Evolutionary conservation across 2,888 invertebrate species (phyloP).

Genomic region (Diplolepis rosae): DNA sequence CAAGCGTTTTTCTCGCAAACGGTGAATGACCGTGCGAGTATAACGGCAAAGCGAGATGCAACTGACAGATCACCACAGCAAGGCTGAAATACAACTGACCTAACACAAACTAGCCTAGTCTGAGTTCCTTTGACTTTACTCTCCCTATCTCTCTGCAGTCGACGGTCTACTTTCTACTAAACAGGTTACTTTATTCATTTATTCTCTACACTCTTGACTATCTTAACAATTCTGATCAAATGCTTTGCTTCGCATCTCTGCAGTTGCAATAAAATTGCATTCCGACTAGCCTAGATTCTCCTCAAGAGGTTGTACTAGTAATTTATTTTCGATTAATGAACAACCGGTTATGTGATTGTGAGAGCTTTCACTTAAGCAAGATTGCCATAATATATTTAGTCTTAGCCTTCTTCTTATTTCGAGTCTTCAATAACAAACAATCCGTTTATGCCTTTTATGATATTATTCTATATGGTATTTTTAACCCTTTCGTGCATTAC

Average conservation of each 20-base stretch:
- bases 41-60: neutral
- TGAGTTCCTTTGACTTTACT: slow-evolving; percentile 11
- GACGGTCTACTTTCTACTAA: neutral
- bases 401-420: neutral
- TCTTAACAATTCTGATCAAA: neutral
- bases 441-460: neutral
- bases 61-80: slow-evolving; percentile 11
- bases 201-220: neutral
- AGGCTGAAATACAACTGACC: slow-evolving; percentile 27
- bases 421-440: slow-evolving; percentile 12
- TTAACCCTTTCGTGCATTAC: too few species aligned
- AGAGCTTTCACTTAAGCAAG: slow-evolving; percentile 37
- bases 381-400: slow-evolving; percentile 20
- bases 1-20: neutral
- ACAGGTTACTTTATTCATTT: neutral
- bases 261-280: neutral
- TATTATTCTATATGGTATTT: too few species aligned
- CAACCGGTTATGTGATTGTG: slow-evolving; percentile 42
- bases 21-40: slow-evolving; percentile 6
- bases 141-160: neutral
- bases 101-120: slow-evolving; percentile 19
- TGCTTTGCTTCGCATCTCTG: neutral
- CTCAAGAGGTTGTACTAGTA: neutral
- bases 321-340: slow-evolving; percentile 27
- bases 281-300: slow-evolving; percentile 12